Evolutionary conservation across 1,140 invertebrate genomes (phyloP).

Genomic region (Euura lappo): DNA sequence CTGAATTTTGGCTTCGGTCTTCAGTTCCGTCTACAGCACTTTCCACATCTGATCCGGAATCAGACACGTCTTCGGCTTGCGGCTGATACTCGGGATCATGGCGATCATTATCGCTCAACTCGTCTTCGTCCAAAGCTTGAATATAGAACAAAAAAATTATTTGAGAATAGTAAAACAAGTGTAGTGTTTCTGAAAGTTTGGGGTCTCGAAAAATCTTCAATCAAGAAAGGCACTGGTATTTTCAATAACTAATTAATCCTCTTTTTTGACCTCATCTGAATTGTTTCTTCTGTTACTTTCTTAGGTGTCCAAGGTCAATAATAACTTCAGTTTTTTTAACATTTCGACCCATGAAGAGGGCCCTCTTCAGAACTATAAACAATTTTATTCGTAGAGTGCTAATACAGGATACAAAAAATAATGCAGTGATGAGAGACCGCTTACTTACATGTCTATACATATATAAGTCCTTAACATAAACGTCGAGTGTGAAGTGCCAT

Average conservation of each 20-base stretch:
- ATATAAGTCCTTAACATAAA: too few species aligned
- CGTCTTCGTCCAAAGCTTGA: not conserved
- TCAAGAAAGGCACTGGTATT: not conserved
- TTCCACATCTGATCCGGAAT: not conserved
- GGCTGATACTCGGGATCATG: not conserved
- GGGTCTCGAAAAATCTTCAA: not conserved
- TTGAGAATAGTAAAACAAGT: not conserved
- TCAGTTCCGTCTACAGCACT: not conserved
- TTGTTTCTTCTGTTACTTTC: too few species aligned
- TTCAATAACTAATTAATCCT: not conserved
- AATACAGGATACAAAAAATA: too few species aligned
- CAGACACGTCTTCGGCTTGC: not conserved
- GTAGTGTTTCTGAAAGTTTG: not conserved
- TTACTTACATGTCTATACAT: too few species aligned
- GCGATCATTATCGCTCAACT: not conserved
- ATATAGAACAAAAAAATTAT: not conserved
- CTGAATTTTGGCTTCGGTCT: not conserved
- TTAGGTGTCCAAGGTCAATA: too few species aligned
- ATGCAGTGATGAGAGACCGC: too few species aligned
- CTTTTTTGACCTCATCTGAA: too few species aligned
- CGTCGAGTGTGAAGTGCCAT: too few species aligned
- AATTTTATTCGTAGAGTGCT: too few species aligned
- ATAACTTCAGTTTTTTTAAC: too few species aligned
- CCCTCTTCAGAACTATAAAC: too few species aligned
- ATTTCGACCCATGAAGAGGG: too few species aligned